Percentiles rank a stretch among this genome's conserved stretches.
Conservation (phyloP, 2,797 vertebrate species). For the Perodicticus potto region DNA sequence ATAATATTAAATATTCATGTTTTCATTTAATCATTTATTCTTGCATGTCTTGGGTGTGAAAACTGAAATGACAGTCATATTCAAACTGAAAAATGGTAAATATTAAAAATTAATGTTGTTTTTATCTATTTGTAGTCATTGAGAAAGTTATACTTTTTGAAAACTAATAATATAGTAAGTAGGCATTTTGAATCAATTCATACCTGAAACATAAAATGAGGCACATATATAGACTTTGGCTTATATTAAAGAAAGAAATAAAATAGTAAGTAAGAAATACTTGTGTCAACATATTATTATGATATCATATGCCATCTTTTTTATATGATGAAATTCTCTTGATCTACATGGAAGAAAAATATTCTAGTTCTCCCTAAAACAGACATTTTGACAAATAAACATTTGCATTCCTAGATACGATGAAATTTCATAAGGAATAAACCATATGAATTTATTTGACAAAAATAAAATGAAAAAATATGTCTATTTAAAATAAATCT, state of each 20-base stretch:
- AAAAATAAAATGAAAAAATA: background rate
- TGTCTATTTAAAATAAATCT: background rate
- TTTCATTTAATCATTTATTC: slow-evolving; percentile 46
- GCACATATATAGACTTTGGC: background rate
- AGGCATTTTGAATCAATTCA: background rate
- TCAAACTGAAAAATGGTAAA: background rate
- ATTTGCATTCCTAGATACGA: background rate
- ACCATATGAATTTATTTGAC: background rate
- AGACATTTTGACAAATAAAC: background rate
- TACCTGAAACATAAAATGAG: background rate
- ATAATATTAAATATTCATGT: slow-evolving; percentile 27
- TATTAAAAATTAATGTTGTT: slow-evolving; percentile 54
- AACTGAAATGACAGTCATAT: slow-evolving; percentile 12
- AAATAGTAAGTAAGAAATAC: background rate
- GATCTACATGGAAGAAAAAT: background rate
- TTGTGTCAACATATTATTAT: background rate
- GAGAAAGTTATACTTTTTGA: background rate
- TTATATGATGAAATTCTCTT: background rate
- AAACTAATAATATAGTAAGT: background rate
- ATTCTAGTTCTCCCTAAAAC: background rate
- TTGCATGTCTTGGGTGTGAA: background rate
- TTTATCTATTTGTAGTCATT: slow-evolving; percentile 20
- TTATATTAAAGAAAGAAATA: slow-evolving; percentile 19
- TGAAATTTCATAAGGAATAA: background rate
- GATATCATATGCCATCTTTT: background rate